phyloP scores from a whole-genome alignment of 2,113 vertebrate species.

The Galbula dea region DNA sequence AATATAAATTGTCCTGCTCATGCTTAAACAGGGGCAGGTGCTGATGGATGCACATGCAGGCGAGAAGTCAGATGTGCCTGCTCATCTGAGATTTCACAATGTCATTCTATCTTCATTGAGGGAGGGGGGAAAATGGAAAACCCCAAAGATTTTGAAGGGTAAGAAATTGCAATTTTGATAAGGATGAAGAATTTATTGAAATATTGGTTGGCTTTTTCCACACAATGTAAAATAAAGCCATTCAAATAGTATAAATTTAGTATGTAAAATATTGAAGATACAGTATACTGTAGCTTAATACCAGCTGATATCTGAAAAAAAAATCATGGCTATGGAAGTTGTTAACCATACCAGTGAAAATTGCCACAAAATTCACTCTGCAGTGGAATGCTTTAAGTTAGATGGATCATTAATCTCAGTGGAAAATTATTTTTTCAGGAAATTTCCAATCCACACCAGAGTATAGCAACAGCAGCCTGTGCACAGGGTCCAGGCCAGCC shows the following conservation, averaged over 20 bases:
- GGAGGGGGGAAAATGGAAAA: not conserved
- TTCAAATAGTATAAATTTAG: not conserved
- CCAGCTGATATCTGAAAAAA: not conserved
- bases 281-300: not conserved
- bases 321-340: not conserved
- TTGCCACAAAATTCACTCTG: not conserved
- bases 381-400: not conserved
- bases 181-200: not conserved
- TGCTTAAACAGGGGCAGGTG: not conserved
- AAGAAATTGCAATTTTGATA: not conserved
- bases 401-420: not conserved
- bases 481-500: rapidly evolving
- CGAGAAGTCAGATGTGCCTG: not conserved
- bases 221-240: not conserved
- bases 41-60: not conserved
- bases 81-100: not conserved
- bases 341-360: not conserved
- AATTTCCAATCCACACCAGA: not conserved
- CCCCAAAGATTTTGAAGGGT: not conserved
- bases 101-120: not conserved
- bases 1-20: not conserved
- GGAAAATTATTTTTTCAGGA: not conserved
- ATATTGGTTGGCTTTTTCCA: not conserved
- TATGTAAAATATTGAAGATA: not conserved
- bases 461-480: not conserved